Conservation (phyloP, 2,797 vertebrate genomes). For the Xenopus petersii region DNA sequence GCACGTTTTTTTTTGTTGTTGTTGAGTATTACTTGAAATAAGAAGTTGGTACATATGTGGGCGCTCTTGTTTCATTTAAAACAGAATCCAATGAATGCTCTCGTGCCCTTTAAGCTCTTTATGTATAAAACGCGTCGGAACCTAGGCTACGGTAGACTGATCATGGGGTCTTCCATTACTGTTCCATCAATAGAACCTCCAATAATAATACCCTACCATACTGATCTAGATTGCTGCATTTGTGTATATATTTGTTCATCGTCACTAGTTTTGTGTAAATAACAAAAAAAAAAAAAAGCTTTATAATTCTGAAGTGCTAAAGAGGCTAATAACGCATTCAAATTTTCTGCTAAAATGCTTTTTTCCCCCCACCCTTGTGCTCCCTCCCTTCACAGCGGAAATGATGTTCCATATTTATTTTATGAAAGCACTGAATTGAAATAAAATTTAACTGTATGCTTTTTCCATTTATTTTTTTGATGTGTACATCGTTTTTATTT, state of each 20-base stretch:
- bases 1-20: conserved; percentile 14
- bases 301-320: conserved; percentile 75
- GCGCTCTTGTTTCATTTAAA: conserved; percentile 30
- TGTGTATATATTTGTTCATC: conserved; percentile 65
- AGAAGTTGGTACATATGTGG: conserved; percentile 47
- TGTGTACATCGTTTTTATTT: conserved; percentile 38
- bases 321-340: conserved; percentile 64
- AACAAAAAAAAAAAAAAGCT: conserved; percentile 62
- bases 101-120: not conserved
- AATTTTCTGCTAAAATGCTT: conserved; percentile 75
- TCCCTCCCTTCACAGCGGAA: conserved; percentile 71
- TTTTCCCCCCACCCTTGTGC: conserved; percentile 65
- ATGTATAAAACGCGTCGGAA: not conserved
- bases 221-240: conserved; percentile 68
- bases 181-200: not conserved
- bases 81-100: not conserved
- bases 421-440: conserved; percentile 82
- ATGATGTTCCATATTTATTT: conserved; percentile 87
- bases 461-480: conserved; percentile 46
- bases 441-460: conserved; percentile 83
- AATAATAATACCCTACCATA: conserved; percentile 37
- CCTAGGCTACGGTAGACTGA: too few relatives aligned
- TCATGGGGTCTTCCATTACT: not conserved
- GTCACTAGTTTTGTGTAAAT: conserved; percentile 70
- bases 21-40: conserved; percentile 69